These are phyloP conservation scores for Drosophila infuscata DNA, from an alignment of 2,888 invertebrate genomes.

Conservation along the genomic window DNA sequence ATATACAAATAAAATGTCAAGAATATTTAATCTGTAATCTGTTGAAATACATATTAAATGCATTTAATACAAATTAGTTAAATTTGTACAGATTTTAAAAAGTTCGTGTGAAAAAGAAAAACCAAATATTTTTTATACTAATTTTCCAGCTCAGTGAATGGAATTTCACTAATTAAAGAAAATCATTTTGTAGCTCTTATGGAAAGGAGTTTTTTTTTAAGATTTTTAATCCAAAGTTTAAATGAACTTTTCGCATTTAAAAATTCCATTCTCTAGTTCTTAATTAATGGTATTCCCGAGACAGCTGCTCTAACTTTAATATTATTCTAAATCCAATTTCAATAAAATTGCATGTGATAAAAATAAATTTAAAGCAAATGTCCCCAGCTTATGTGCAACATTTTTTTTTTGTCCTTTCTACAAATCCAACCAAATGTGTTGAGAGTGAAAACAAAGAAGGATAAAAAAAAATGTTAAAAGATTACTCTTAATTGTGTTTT, in stretches of 20 bases:
- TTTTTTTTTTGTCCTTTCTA: background rate
- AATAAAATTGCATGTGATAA: background rate
- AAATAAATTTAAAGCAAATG: background rate
- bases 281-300: background rate
- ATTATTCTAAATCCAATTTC: background rate
- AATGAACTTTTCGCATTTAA: fast-evolving
- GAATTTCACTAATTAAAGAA: background rate
- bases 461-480: background rate
- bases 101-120: background rate
- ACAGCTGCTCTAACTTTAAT: background rate
- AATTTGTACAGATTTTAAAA: background rate
- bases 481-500: conserved; percentile 10
- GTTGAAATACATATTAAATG: background rate
- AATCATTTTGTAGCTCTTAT: background rate
- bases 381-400: background rate
- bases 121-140: background rate
- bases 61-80: background rate
- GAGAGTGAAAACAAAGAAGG: background rate
- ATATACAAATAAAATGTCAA: background rate
- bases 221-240: background rate
- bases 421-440: conserved; percentile 5
- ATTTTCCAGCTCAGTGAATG: background rate
- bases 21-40: background rate
- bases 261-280: background rate
- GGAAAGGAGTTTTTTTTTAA: background rate